phyloP scores from a whole-genome alignment of 2,113 vertebrate genomes.

The Myodes glareolus region DNA sequence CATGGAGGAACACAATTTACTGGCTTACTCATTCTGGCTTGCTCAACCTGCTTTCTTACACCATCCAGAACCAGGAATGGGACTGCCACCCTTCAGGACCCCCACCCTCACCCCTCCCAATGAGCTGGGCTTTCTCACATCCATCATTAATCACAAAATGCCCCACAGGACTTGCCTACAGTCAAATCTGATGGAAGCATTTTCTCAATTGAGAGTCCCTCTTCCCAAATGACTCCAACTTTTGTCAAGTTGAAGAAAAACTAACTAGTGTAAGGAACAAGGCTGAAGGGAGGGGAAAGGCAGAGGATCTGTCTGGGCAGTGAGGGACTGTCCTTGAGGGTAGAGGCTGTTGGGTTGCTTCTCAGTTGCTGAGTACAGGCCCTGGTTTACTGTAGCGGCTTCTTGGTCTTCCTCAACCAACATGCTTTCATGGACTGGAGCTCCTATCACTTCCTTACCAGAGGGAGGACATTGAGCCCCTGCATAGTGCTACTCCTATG shows the following conservation, averaged over 20 bases:
- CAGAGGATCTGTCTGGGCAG: neutral
- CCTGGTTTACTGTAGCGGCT: no score
- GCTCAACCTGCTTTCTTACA: neutral
- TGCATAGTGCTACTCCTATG: no score
- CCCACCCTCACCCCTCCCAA: neutral
- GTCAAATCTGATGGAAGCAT: neutral
- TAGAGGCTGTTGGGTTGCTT: neutral
- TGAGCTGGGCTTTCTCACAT: neutral
- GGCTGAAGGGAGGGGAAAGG: no score
- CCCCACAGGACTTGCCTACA: neutral
- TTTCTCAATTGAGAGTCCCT: neutral
- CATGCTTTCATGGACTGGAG: neutral
- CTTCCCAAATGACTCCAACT: neutral
- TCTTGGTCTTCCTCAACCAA: neutral
- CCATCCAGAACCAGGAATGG: neutral
- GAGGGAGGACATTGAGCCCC: fast-evolving
- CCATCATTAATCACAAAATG: neutral
- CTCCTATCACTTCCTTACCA: neutral
- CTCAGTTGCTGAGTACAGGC: neutral
- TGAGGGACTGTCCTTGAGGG: neutral
- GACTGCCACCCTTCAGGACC: neutral
- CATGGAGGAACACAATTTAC: neutral
- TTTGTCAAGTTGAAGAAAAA: neutral
- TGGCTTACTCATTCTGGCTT: neutral
- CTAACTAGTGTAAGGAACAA: neutral